These are phyloP conservation scores for Hyalella azteca DNA, from an alignment of 2,888 invertebrate genomes.

Conservation along the genomic window DNA sequence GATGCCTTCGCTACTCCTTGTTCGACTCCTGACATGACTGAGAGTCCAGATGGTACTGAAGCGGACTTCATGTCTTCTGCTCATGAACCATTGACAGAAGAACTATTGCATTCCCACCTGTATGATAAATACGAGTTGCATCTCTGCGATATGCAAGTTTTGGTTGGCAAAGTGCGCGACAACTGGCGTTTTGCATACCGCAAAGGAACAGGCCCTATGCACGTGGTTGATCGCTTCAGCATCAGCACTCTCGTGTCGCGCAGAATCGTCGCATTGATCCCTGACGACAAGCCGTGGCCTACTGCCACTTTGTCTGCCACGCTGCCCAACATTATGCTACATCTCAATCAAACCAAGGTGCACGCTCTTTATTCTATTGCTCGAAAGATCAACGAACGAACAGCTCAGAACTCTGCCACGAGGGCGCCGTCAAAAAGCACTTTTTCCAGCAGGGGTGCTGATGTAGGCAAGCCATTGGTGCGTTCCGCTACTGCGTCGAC, in stretches of 20 bases:
- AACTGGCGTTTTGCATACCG: constrained; percentile 81
- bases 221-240: constrained; percentile 79
- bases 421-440: constrained; percentile 17
- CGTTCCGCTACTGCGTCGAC: background rate
- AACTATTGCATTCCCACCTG: constrained; percentile 70
- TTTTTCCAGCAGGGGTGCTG: background rate
- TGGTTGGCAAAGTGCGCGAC: constrained; percentile 86
- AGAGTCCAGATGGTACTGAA: background rate
- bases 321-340: constrained; percentile 84
- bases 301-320: constrained; percentile 82
- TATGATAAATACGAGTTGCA: constrained; percentile 79
- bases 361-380: constrained; percentile 70
- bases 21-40: constrained; percentile 53
- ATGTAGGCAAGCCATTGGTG: background rate
- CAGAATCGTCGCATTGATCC: constrained; percentile 69
- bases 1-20: constrained; percentile 59
- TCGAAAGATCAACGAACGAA: constrained; percentile 61
- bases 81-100: constrained; percentile 56
- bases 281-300: constrained; percentile 81
- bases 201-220: constrained; percentile 63
- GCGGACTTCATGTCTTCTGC: constrained; percentile 23
- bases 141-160: constrained; percentile 80
- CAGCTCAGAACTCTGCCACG: background rate
- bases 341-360: constrained; percentile 90
- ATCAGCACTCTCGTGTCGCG: constrained; percentile 74